Evolutionary conservation across 1,140 invertebrate genomes (phyloP), one percentile per base, ranked within the genome.

Genomic region (Paraescarpia echinospica): DNA sequence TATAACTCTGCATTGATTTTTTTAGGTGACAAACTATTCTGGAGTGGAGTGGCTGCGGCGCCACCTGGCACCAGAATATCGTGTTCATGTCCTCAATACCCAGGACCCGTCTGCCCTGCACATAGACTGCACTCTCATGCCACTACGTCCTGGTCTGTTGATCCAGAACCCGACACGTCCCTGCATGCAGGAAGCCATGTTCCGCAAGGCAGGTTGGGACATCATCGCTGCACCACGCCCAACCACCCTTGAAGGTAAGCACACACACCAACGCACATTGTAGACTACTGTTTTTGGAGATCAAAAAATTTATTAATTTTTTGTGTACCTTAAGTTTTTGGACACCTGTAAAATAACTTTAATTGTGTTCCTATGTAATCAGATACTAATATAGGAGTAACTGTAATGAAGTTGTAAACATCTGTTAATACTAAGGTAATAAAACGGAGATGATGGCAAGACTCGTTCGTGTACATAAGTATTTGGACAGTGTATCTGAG

Each of bases 41-140:
- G 93, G 92, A 34, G 89, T 93, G 27, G 90, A 93, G 88, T 93
- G 93, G 93, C 35, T 93, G 88, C 34, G 92, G 18, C 92, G 93
- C 35, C 93, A 93, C 88, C 77, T 93, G 33, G 90, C 35, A 33
- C 93, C 59, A 27, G 59, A 77, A 31, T 89, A 91, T 35, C 35
- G 90, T 31, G 93, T 93, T n/a, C 93, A 93, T 77, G 35, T 35
- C 27, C 59, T 77, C 12, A 77, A 77, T 18, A 27, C 18, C 9
- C 59, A 27, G 8, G 59, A 77, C 59, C 12, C 59, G 12, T 18
- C 18, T 2, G 0, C 18, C 59, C 14, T 77, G 12, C 59, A 77
- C 27, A 77, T 77, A 77, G 59, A 77, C 59, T 77, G 59, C 59
- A 77, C 92, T 8, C 35, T 93, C 34, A 41, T 93, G 51, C 92